phyloP scores from a whole-genome alignment of 2,888 invertebrate species.

The Oeneis ivallda region DNA sequence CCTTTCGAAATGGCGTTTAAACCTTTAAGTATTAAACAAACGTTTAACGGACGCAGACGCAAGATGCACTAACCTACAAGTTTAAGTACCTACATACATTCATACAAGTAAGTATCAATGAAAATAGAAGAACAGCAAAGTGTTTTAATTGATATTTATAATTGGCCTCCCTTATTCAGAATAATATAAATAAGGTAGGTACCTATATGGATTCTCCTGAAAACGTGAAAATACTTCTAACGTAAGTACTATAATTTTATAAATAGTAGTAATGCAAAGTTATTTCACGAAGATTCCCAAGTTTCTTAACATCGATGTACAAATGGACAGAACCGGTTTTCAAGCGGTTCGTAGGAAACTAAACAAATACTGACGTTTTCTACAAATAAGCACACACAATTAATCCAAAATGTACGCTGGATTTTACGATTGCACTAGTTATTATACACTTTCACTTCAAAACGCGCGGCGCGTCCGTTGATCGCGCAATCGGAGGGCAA shows the following conservation, averaged over 20 bases:
- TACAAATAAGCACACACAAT: slow-evolving; percentile 25
- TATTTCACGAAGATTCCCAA: background rate
- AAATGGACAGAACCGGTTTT: slow-evolving; percentile 7
- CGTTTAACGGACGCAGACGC: no score
- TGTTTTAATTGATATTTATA: no score
- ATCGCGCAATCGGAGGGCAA: slow-evolving; percentile 69
- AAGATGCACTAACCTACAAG: no score
- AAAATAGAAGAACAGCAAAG: no score
- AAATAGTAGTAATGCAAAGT: slow-evolving; percentile 7
- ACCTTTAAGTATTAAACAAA: no score
- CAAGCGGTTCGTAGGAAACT: background rate
- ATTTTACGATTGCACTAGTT: slow-evolving; percentile 30
- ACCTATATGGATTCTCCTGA: no score
- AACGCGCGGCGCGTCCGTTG: slow-evolving; percentile 59
- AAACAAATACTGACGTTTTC: slow-evolving; percentile 23
- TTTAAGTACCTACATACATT: no score
- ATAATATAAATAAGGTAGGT: no score
- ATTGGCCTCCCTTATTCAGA: no score
- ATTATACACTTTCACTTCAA: slow-evolving; percentile 38
- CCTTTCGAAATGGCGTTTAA: no score
- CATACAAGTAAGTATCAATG: no score
- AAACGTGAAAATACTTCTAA: background rate
- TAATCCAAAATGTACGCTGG: slow-evolving; percentile 14
- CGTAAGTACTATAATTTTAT: background rate
- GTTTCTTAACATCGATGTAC: slow-evolving; percentile 5